Base-by-base conservation (phyloP, 2,113 vertebrate genomes). In the Camarhynchus parvulus region DNA sequence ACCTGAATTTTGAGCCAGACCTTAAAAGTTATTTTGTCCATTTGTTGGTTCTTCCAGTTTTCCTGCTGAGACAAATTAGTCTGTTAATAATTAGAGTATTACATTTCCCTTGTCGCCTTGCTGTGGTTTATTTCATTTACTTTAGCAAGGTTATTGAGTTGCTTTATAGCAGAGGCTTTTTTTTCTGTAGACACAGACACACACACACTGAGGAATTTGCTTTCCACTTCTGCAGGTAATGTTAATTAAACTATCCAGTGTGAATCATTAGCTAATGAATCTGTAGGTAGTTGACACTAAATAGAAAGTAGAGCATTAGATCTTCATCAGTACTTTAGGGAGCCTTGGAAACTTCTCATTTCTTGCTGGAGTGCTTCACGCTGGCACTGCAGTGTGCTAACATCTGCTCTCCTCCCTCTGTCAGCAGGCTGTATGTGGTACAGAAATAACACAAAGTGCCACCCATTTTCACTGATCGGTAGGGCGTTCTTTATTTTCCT, bases 371-470 rank as follows among this genome's bases (percentile, higher is more conserved):
- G 59, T 67, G 41, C 35, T 93, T 96, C 81, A 47, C 1, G 1
- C 70, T 92, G 82, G 68, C 61, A 56, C 66, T 81, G 56, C 79
- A 96, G 87, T 86, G 3, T 87, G 72, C 64, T 90, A 96, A 96
- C 95, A 97, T 97, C 94, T 97, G 94, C 73, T 96, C 91, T 95
- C 85, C 79, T 93, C 88, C 56, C 90, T 94, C 90, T 94, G 49
- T 95, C 82, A 89, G 84, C 93, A 91, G 85, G 72, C 85, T 91
- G 13, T 64, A 11, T 53, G 44, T 83, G 39, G 28, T 84, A 93
- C 86, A 93, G 80, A 97, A 96, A 96, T 91, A 95, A 93, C 89
- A 80, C 77, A 11, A 94, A 94, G 70, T 93, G 88, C 84, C 81
- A 89, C 92, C 66, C 89, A 79, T 82, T 81, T 95, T 94, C 41